Percentiles rank a stretch among this genome's conserved stretches.
phyloP scores from a whole-genome alignment of 23 tunicate species.

The Diplosoma virens region DNA sequence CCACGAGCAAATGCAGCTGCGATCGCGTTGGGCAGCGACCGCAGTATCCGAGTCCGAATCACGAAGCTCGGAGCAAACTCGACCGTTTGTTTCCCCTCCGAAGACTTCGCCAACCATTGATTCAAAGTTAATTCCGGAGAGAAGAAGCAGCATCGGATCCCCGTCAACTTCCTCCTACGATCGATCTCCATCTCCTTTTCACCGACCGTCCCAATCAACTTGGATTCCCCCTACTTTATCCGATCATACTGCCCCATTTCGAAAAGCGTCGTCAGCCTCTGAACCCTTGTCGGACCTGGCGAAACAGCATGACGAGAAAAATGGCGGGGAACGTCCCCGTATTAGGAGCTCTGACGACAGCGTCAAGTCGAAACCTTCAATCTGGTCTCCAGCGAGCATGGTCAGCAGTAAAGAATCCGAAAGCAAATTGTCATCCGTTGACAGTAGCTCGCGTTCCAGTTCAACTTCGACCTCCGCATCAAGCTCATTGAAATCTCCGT shows the following conservation, averaged over 20 bases:
- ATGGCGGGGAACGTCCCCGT: neutral
- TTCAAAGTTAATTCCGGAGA: neutral
- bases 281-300: neutral
- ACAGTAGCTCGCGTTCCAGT: neutral
- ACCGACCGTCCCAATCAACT: neutral
- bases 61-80: neutral
- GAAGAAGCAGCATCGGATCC: constrained; percentile 53
- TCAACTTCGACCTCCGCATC: neutral
- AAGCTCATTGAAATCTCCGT: neutral
- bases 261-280: neutral
- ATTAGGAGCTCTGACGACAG: neutral
- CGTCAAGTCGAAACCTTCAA: constrained; percentile 1
- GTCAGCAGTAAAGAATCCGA: neutral
- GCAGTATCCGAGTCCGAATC: constrained; percentile 1
- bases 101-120: neutral
- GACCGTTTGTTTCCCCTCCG: neutral
- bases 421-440: neutral
- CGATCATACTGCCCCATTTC: neutral
- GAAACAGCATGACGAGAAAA: neutral
- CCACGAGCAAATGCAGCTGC: constrained; percentile 41
- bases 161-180: constrained; percentile 63
- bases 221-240: neutral
- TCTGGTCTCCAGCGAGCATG: constrained; percentile 34
- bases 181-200: constrained; percentile 61
- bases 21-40: constrained; percentile 17